Percentiles rank a stretch among this genome's conserved stretches.
Evolutionary conservation across 2,113 vertebrate genomes (phyloP).

Genomic region (Rostratula benghalensis): DNA sequence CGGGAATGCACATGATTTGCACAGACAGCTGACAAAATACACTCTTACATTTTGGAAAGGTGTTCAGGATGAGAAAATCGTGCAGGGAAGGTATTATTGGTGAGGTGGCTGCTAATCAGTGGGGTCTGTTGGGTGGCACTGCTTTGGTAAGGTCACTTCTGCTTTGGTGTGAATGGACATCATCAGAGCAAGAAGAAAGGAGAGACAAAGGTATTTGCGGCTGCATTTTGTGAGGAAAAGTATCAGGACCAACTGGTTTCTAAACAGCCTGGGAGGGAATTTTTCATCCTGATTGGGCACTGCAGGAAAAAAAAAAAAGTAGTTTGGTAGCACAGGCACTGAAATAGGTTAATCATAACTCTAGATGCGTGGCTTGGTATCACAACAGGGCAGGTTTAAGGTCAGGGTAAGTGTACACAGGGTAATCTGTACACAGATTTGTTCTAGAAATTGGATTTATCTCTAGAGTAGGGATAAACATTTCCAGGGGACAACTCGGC

Average conservation of each 20-base stretch:
- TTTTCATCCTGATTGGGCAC: background rate
- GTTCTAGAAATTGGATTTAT: background rate
- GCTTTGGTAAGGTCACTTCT: too few species aligned
- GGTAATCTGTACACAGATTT: background rate
- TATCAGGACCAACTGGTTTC: background rate
- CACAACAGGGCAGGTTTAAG: background rate
- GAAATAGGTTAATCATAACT: background rate
- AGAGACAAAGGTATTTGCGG: background rate
- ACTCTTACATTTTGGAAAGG: background rate
- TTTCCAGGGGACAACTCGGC: background rate
- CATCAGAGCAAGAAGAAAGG: background rate
- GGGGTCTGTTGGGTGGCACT: background rate
- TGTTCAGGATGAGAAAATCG: background rate
- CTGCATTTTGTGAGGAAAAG: background rate
- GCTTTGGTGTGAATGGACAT: background rate
- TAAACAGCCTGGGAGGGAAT: background rate
- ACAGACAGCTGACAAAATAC: too few species aligned
- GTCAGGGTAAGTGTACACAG: background rate
- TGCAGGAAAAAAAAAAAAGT: background rate
- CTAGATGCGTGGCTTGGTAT: background rate
- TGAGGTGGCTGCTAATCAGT: background rate
- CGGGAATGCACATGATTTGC: accelerated
- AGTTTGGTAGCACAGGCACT: background rate
- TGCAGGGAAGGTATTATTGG: background rate
- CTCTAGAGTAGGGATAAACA: background rate